Evolutionary conservation across 1,140 invertebrate genomes (phyloP).

Genomic region (Octopus bimaculoides): DNA sequence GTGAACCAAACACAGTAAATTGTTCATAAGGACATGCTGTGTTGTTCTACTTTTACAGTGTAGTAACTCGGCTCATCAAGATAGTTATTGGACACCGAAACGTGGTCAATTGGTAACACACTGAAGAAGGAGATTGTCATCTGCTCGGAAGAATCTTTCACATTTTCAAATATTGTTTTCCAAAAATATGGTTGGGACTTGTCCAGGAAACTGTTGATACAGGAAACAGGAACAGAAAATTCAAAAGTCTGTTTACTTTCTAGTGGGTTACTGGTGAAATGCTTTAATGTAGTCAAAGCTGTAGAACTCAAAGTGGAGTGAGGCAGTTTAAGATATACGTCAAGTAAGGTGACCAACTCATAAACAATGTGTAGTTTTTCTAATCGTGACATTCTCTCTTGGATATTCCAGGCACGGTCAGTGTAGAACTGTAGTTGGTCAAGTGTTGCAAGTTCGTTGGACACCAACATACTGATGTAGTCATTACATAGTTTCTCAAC

Average conservation of each 20-base stretch:
- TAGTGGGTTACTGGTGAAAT: constrained; percentile 30
- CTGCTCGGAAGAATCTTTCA: background rate
- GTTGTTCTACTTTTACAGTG: background rate
- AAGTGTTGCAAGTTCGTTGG: constrained; percentile 30
- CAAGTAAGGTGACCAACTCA: constrained; percentile 40
- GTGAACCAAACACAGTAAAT: no score
- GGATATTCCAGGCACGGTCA: constrained; percentile 15
- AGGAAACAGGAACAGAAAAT: constrained; percentile 32
- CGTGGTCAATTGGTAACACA: background rate
- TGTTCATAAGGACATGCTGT: background rate
- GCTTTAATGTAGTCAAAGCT: constrained; percentile 32
- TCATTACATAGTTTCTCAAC: constrained; percentile 40
- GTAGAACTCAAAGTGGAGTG: constrained; percentile 23
- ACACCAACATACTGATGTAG: constrained; percentile 35
- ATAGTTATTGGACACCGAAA: background rate
- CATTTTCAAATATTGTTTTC: constrained; percentile 19
- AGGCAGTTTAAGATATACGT: constrained; percentile 34
- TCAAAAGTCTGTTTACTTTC: constrained; percentile 29
- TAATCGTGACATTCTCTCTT: constrained; percentile 27
- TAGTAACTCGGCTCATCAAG: background rate
- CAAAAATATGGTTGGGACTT: constrained; percentile 29
- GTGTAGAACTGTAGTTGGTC: constrained; percentile 28
- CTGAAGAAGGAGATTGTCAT: background rate
- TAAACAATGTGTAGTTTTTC: constrained; percentile 37
- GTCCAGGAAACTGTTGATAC: constrained; percentile 28